Percentiles rank a stretch among this genome's conserved stretches.
Evolutionary conservation across 2,113 vertebrate species (phyloP).

Genomic region (Leptocoma aspasia): DNA sequence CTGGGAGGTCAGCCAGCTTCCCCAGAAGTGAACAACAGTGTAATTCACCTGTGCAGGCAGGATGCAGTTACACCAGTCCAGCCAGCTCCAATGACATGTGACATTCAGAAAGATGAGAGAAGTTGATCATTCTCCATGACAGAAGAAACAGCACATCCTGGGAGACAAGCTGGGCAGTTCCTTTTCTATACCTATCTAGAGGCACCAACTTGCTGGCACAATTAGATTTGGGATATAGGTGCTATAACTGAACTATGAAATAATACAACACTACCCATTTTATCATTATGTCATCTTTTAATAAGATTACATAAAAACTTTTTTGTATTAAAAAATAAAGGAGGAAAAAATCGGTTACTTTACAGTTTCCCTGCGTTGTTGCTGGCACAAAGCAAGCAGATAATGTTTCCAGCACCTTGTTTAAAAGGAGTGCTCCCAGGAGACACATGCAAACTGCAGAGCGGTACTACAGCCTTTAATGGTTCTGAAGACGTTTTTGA

Average conservation of each 20-base stretch:
- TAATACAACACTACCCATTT: neutral
- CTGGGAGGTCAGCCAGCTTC: neutral
- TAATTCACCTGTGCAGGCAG: neutral
- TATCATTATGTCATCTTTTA: neutral
- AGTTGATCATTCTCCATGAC: neutral
- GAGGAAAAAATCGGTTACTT: neutral
- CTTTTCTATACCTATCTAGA: neutral
- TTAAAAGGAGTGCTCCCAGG: neutral
- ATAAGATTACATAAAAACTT: neutral
- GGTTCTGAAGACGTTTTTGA: neutral
- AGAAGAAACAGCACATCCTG: accelerated
- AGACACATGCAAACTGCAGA: neutral
- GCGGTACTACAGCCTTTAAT: neutral
- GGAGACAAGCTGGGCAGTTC: neutral
- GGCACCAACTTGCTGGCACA: neutral
- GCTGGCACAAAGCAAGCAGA: neutral
- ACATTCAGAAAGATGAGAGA: neutral
- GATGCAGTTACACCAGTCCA: neutral
- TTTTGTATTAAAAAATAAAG: neutral
- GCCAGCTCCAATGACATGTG: neutral
- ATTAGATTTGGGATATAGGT: neutral
- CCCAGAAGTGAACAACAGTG: accelerated
- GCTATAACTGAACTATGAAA: neutral
- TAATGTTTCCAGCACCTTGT: neutral
- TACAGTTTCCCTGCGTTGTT: neutral